phyloP scores from a whole-genome alignment of 2,888 invertebrate genomes.

The Liposcelis brunnea region DNA sequence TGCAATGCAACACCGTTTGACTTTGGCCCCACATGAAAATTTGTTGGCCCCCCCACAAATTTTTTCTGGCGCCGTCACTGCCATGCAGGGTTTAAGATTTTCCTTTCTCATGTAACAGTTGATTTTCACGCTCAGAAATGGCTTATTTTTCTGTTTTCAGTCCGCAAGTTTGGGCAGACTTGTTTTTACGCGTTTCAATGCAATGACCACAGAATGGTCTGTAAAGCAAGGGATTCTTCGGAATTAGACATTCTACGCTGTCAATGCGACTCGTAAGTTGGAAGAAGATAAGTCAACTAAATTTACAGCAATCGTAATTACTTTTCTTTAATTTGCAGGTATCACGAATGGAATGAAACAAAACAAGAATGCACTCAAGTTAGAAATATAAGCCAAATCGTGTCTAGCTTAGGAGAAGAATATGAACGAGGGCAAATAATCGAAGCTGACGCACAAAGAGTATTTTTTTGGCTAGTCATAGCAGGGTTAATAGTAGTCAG shows the following conservation, averaged over 20 bases:
- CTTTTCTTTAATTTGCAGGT: conserved; percentile 7
- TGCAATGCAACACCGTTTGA: no score
- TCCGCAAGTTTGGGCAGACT: conserved; percentile 10
- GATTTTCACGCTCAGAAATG: background rate
- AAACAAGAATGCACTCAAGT: conserved; percentile 8
- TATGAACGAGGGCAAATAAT: conserved; percentile 6
- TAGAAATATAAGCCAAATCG: conserved; percentile 8
- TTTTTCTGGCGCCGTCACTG: no score
- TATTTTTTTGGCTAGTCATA: conserved; percentile 9
- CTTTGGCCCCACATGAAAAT: no score
- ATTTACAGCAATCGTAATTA: no score
- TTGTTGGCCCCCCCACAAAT: no score
- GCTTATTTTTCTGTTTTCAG: conserved; percentile 6
- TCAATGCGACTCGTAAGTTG: conserved; percentile 13
- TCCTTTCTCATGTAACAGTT: background rate
- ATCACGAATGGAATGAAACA: conserved; percentile 10
- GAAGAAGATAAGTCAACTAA: no score
- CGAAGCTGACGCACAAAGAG: conserved; percentile 2
- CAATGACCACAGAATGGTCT: conserved; percentile 12
- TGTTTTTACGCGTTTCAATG: conserved; percentile 13
- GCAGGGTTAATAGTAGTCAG: conserved; percentile 10
- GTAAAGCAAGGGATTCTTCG: conserved; percentile 2
- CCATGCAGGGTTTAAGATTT: no score
- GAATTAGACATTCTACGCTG: conserved; percentile 5
- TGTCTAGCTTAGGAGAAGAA: conserved; percentile 4